Percentiles rank a stretch among this genome's conserved stretches.
Evolutionary conservation across 1,140 invertebrate genomes (phyloP).

Genomic region (Drosophila auraria): DNA sequence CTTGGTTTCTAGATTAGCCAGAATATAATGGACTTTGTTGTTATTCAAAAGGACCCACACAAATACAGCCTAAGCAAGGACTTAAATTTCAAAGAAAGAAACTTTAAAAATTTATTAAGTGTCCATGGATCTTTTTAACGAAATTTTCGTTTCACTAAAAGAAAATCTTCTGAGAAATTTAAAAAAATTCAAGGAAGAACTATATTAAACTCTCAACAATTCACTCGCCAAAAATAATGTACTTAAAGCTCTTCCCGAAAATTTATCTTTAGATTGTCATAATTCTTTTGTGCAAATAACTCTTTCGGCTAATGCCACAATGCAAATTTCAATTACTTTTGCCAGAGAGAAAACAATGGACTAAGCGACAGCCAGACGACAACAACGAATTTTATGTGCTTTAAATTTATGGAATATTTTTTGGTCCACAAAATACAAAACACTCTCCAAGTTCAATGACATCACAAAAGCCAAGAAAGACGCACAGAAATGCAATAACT

Average conservation of each 20-base stretch:
- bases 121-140: background rate
- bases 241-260: constrained; percentile 8
- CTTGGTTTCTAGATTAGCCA: background rate
- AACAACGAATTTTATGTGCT: constrained; percentile 23
- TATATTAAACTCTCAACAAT: no score
- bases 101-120: background rate
- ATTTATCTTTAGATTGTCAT: constrained; percentile 19
- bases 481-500: constrained; percentile 61
- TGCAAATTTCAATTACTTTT: constrained; percentile 59
- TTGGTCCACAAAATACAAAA: constrained; percentile 14
- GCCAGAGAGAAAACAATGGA: constrained; percentile 24
- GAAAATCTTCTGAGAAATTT: no score
- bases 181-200: no score
- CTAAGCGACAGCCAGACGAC: constrained; percentile 28
- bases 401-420: constrained; percentile 39
- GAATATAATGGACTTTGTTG: background rate
- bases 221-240: background rate
- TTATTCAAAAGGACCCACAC: background rate
- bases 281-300: constrained; percentile 22
- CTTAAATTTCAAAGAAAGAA: background rate
- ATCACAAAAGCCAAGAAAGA: constrained; percentile 40
- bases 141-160: no score
- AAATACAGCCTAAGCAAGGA: background rate
- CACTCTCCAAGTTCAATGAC: constrained; percentile 59
- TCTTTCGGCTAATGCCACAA: constrained; percentile 25